phyloP scores from a whole-genome alignment of 2,113 vertebrate genomes.

The Okapia johnstoni region DNA sequence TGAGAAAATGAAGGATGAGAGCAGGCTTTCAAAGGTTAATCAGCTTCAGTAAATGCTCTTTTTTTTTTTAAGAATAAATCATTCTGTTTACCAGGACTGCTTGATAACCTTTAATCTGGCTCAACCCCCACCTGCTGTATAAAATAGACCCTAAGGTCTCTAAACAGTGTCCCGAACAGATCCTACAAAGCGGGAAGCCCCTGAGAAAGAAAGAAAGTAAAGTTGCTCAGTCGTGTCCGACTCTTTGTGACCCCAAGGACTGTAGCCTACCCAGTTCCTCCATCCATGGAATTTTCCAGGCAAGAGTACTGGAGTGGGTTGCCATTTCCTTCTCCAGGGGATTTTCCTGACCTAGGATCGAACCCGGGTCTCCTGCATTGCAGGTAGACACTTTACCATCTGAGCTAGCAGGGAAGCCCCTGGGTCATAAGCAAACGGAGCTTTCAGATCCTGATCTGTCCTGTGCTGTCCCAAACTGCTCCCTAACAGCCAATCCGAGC shows the following conservation, averaged over 20 bases:
- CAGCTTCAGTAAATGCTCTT: not conserved
- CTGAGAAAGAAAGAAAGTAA: not conserved
- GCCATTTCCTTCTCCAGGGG: not conserved
- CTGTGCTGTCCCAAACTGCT: not conserved
- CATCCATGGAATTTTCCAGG: not conserved
- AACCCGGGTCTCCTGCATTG: fast-evolving
- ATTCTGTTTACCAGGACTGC: not conserved
- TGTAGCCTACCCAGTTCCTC: not conserved
- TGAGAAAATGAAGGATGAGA: not conserved
- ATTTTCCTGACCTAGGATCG: fast-evolving
- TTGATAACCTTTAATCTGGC: not conserved
- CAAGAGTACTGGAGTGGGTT: not conserved
- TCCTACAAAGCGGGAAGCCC: not conserved
- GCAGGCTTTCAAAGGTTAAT: not conserved
- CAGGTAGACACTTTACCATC: not conserved
- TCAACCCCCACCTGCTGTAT: not conserved
- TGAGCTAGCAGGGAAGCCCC: not conserved
- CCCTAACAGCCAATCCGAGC: not conserved
- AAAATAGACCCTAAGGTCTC: not conserved
- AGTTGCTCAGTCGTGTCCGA: not conserved
- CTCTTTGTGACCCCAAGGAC: not conserved
- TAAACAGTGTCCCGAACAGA: not conserved
- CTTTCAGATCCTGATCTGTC: not conserved
- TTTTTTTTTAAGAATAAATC: not conserved
- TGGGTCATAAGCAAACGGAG: not conserved